Base-by-base conservation (phyloP, 2,113 vertebrate species). In the Gobio gobio region DNA sequence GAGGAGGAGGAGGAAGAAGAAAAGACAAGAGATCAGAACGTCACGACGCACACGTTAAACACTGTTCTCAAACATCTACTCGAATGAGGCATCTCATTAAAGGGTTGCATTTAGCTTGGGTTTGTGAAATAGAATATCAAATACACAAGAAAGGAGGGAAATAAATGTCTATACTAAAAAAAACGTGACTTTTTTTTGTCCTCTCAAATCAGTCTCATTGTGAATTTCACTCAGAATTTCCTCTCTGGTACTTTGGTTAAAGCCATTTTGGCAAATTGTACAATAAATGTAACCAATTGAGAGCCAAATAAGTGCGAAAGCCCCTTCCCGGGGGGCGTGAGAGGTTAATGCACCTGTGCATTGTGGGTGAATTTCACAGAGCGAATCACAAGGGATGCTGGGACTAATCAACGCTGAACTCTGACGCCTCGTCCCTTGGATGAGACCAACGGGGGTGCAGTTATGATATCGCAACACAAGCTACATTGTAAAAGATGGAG, bases 371-470 rank as follows among this genome's bases (percentile, higher is more conserved):
- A 70, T 43, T 82, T 73, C 61, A 82, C 85, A 84, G 45, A 72
- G n/a, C 26, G 10, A 80, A 74, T 86, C 85, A 75, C 79, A 74
- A 72, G 87, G 82, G 85, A 85, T 68, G 85, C 54, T 29, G 54
- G 61, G 73, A 73, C 83, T 87, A 90, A 90, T 90, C 89, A 90
- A 90, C 85, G 85, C 86, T 83, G 76, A 83, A 64, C 86, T 72
- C 49, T 86, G 77, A 87, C 87, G 82, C 83, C 56, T 83, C 56
- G 64, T 54, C 61, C 26, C 49, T 64, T 33, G 12, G 58, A 49
- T 56, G 74, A 82, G 87, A 66, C 16, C 75, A 29, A 84, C 18
- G 56, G 82, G 84, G 78, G 76, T 73, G 85, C 51, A 68, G 73
- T 75, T 82, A 86, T 33, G 47, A 75, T 85, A 83, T 63, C 63